Evolutionary conservation across 2,888 invertebrate genomes (phyloP), one percentile per base, ranked within the genome.

Genomic region (Panorpa germanica): DNA sequence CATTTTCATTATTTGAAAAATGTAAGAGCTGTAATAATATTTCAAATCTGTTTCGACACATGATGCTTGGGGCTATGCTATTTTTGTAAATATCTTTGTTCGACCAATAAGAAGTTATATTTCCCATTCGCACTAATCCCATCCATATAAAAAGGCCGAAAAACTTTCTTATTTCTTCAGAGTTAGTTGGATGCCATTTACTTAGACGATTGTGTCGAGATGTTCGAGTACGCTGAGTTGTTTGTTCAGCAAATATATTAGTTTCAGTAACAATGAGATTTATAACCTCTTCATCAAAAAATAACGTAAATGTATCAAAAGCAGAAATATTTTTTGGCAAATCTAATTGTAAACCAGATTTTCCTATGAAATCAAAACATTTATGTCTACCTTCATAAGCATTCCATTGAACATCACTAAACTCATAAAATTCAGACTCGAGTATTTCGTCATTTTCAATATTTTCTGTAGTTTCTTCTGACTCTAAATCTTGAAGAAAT

Each of bases 111-210:
- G 22, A 32, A 33, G 25, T 33, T 14, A 37, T 35, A 22, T 29
- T 35, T 26, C 28, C 37, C 19, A n/a, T n/a, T n/a, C 35, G 34
- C 25, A 40, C 34, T 28, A 38, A 29, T 32, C 35, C 32, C 34
- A 38, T 40, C 26, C 35, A 38, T 23, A 41, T 31, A 22, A 41
- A 31, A 29, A 38, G 29, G 33, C 39, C 35, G 11, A 39, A 12
- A 34, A 39, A 37, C 29, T 35, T 38, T 37, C 20, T 39, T 26
- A 41, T 42, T 37, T 41, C 38, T 35, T 23, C 33, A 11, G 38
- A 34, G 33, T 32, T 39, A 19, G 37, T 41, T 25, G 34, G 32
- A 31, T 34, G 36, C 36, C 38, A 41, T 35, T 34, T 37, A 7
- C 38, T 41, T 29, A 31, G 25, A 28, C 40, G 13, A 31, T 31